Evolutionary conservation across 2,888 invertebrate genomes (phyloP).

Genomic region (Pachycephus smyrnensis): DNA sequence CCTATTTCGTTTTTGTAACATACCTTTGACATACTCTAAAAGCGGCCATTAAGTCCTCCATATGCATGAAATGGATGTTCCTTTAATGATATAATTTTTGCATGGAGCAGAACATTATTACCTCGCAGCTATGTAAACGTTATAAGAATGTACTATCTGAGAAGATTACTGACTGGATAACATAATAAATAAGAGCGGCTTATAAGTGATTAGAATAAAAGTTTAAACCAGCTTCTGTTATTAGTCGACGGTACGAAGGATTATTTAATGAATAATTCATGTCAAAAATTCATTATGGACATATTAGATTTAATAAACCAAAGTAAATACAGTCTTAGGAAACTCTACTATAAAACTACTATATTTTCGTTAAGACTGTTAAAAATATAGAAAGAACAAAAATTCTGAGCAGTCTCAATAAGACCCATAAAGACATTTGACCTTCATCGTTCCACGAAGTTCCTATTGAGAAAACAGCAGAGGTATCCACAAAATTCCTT

Average conservation of each 20-base stretch:
- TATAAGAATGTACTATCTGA: too few species aligned
- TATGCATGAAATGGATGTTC: too few species aligned
- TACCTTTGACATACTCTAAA: too few species aligned
- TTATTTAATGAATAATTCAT: not conserved
- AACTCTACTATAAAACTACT: not conserved
- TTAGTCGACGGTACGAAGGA: not conserved
- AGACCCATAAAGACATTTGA: not conserved
- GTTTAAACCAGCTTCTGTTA: not conserved
- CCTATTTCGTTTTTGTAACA: too few species aligned
- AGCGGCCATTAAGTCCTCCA: too few species aligned
- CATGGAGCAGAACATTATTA: too few species aligned
- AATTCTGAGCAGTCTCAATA: not conserved
- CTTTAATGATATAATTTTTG: too few species aligned
- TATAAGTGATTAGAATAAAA: not conserved
- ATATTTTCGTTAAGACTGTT: not conserved
- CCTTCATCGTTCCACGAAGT: not conserved
- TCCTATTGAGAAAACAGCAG: not conserved
- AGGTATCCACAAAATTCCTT: not conserved
- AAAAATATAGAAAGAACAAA: not conserved
- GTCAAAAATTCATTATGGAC: not conserved
- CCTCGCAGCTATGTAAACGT: too few species aligned
- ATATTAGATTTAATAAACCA: not conserved
- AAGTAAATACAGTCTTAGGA: not conserved
- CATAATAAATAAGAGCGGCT: not conserved
- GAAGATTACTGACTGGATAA: not conserved